Base-by-base conservation (phyloP, 53 echinoderm and acorn worm genomes). In the Patiria pectinifera region DNA sequence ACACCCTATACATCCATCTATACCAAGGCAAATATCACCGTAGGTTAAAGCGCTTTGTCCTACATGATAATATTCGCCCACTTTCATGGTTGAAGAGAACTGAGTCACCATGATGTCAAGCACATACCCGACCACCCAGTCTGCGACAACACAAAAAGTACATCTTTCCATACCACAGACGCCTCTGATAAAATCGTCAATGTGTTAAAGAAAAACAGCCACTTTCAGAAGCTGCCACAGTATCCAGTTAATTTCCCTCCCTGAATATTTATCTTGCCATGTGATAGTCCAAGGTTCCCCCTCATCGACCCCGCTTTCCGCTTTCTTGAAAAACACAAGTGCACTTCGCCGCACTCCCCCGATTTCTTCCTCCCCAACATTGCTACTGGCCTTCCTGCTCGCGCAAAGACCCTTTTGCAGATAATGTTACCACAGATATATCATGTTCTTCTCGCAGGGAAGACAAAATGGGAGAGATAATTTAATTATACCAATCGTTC, bases 401-500 rank as follows among this genome's bases (percentile, higher is more conserved):
- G 78, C 60, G 43, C 88, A 88, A 78, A 62, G 78, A 88, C 88
- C 88, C 88, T 60, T 77, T 88, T 77, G 23, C 63, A 45, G 71
- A 48, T 90, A 90, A 80, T 90, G 82, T 80, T 90, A 82, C 90
- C 63, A 69, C 44, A 62, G 25, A 80, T 66, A 24, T 82, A 90
- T 90, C 90, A 48, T 47, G 71, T 90, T 90, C 90, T 26, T 48
- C 2, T 16, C 13, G 60, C 59, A 14, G 62, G 21, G 48, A 59
- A 14, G 61, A 44, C 61, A 61, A 66, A 66, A 66, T 80, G 80
- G 69, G 48, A 15, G 80, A 47, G 69, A 63, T 90, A 66, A 90
- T 90, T 90, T 18, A 90, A 90, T 90, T 90, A 90, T 90, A 11
- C 15, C 49, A 45, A 62, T 80, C 77, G 82, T 60, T 90, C 90